Percentiles rank a stretch among this genome's conserved stretches.
These are phyloP conservation scores for Trachops cirrhosus DNA, from an alignment of 2,797 vertebrate species.

Conservation along the genomic window DNA sequence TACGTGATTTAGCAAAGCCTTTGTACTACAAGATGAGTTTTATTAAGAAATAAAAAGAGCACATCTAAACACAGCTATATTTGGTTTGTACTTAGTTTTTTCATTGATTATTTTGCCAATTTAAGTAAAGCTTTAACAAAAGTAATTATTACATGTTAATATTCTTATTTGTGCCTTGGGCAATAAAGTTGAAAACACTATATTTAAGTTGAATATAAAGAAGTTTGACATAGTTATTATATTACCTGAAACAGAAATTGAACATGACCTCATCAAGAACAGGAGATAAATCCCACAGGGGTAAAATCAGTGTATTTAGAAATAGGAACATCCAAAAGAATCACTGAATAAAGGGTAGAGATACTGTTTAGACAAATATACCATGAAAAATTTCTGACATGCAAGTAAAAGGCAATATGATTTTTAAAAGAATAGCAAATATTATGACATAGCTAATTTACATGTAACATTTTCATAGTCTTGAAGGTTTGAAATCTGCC, in stretches of 20 bases:
- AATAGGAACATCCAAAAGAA: neutral
- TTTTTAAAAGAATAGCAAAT: neutral
- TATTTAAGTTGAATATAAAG: neutral
- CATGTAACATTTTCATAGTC: neutral
- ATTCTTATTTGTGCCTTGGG: neutral
- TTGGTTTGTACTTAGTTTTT: neutral
- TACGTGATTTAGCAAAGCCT: neutral
- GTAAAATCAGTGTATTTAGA: neutral
- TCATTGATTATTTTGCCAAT: neutral
- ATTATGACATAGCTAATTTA: neutral
- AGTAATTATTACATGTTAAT: neutral
- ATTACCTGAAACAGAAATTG: slow-evolving; percentile 2
- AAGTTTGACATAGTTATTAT: neutral
- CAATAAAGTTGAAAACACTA: neutral
- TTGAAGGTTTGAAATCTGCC: neutral
- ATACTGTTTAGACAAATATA: neutral
- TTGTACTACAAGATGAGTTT: neutral
- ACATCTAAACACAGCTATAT: neutral
- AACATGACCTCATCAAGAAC: neutral
- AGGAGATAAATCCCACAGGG: neutral
- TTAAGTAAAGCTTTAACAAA: slow-evolving; percentile 21
- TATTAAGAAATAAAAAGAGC: neutral
- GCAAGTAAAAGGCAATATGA: neutral
- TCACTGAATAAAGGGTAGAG: neutral
- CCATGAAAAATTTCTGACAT: neutral